These are phyloP conservation scores for Meteorus sp. DNA, from an alignment of 1,140 invertebrate genomes.

Conservation along the genomic window DNA sequence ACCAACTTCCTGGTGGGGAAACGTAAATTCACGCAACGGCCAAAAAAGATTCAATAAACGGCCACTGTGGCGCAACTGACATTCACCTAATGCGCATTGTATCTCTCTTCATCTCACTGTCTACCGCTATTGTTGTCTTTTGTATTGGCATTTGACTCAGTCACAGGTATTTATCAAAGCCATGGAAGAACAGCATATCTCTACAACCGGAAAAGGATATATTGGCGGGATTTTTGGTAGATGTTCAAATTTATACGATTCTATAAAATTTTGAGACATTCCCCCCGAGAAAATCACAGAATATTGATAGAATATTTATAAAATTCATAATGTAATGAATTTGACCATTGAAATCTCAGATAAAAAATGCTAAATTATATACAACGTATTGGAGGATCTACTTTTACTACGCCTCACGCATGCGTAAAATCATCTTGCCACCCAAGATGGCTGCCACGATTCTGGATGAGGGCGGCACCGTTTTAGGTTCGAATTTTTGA, in stretches of 20 bases:
- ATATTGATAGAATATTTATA: too few relatives aligned
- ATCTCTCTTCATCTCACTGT: not conserved
- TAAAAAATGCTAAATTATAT: not conserved
- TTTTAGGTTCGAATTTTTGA: constrained; percentile 18
- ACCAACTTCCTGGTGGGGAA: constrained; percentile 34
- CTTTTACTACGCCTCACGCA: constrained; percentile 14
- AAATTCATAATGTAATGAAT: not conserved
- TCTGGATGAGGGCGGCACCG: not conserved
- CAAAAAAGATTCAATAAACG: not conserved
- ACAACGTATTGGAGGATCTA: constrained; percentile 6
- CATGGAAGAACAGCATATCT: too few relatives aligned
- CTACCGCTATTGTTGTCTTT: not conserved
- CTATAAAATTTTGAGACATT: too few relatives aligned
- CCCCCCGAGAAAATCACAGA: too few relatives aligned
- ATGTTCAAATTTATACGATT: too few relatives aligned
- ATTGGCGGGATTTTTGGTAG: too few relatives aligned
- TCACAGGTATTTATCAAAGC: too few relatives aligned
- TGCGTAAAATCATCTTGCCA: not conserved
- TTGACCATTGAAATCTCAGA: not conserved
- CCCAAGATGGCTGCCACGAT: constrained; percentile 11
- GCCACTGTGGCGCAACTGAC: constrained; percentile 1
- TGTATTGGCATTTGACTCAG: too few relatives aligned
- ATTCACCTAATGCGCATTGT: not conserved
- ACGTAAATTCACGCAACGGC: not conserved
- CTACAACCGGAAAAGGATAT: too few relatives aligned